Evolutionary conservation across 2,797 vertebrate genomes (phyloP).

Genomic region (Crypturellus tataupa): DNA sequence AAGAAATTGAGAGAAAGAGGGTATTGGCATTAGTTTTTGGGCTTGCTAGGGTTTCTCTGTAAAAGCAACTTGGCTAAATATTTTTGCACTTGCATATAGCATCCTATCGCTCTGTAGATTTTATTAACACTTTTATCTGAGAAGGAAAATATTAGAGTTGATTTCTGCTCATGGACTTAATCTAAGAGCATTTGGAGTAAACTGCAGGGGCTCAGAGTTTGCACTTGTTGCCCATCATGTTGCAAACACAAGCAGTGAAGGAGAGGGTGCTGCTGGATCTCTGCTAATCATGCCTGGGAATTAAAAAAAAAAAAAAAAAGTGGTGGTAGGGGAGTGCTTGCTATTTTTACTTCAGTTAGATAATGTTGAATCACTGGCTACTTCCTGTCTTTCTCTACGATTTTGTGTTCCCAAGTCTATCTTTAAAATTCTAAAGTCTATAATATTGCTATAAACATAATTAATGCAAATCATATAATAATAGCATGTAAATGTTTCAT

Average conservation of each 20-base stretch:
- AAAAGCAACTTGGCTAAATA: background rate
- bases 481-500: background rate
- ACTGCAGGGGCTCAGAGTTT: background rate
- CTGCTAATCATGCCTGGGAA: background rate
- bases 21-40: background rate
- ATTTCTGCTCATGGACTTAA: background rate
- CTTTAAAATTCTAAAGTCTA: background rate
- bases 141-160: background rate
- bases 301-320: background rate
- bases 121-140: background rate
- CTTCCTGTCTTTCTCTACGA: background rate
- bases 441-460: background rate
- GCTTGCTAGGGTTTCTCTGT: background rate
- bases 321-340: background rate
- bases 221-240: background rate
- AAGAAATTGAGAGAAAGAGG: background rate
- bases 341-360: background rate
- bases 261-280: background rate
- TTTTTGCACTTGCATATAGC: background rate
- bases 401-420: background rate
- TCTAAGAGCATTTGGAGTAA: background rate
- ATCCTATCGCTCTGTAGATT: background rate
- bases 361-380: background rate
- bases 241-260: background rate
- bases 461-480: background rate